Base-by-base conservation (phyloP, 2,888 invertebrate genomes). In the Oxytorus armatus region DNA sequence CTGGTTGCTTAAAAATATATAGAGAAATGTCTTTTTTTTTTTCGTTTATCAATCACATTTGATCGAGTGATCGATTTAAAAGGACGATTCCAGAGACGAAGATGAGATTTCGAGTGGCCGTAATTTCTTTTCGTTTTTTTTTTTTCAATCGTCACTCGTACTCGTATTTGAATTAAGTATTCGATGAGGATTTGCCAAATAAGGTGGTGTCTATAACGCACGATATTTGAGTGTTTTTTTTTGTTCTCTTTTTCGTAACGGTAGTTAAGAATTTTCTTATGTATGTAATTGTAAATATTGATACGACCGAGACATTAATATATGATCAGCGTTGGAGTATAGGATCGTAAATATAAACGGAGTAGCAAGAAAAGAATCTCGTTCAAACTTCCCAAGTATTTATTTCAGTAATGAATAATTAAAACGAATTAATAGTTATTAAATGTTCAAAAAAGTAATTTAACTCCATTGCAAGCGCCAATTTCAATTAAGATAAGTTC, bases 1-100 rank as follows among this genome's bases (percentile, higher is more conserved):
- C 36, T 98, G 98, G 98, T 92, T 98, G 8, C 83, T 86, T 10
- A 86, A 84, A 69, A 88, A 88, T 72, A 86, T 87, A 4, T 85
- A 85, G 75, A 14, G 5, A n/a, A 1, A 49, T 25, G 25, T 25
- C 70, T 25, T 21, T 47, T 29, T 65, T 55, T 42, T 55, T 42
- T 42, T 21, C 3, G 5, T 1, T 1, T 23, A 14, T 39, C 39
- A 23, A 39, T n/a, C 21, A 49, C 14, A n/a, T 1, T 47, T 23
- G 44, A 61, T 75, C 55, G 14, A 29, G 21, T 69, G 57, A 55
- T 47, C 8, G n/a, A 36, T 18, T 57, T 36, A 16, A 57, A 57
- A 53, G 11, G n/a, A 75, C n/a, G 8, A 18, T 76, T 55, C n/a
- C 16, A 66, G 51, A 66, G 72, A 47, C 53, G 23, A 75, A 70